Evolutionary conservation across 2,797 vertebrate genomes (phyloP).

Genomic region (Mustela erminea): DNA sequence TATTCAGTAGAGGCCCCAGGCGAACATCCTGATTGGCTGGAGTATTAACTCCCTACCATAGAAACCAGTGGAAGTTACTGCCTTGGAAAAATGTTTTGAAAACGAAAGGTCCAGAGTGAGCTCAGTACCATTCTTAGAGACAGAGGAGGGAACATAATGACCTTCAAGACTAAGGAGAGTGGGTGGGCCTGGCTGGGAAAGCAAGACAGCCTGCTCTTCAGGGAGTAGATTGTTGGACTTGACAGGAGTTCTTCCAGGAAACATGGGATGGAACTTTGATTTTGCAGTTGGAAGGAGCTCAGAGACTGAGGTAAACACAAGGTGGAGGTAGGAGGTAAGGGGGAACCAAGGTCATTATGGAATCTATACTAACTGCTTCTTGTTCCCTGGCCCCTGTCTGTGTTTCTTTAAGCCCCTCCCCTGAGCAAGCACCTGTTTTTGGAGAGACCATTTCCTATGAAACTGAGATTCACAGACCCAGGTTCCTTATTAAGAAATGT

Average conservation of each 20-base stretch:
- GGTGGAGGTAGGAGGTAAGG: neutral
- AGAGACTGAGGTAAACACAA: conserved; percentile 67
- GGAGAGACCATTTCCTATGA: conserved; percentile 71
- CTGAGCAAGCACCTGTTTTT: neutral
- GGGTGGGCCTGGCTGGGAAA: conserved; percentile 74
- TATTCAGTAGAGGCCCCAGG: neutral
- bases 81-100: conserved; percentile 43
- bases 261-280: conserved; percentile 76
- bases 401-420: conserved; percentile 63
- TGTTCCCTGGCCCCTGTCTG: conserved; percentile 34
- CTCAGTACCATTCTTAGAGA: conserved; percentile 39
- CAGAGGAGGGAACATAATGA: conserved; percentile 66
- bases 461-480: conserved; percentile 62
- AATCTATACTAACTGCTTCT: conserved; percentile 63
- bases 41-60: neutral
- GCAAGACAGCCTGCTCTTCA: conserved; percentile 66
- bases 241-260: conserved; percentile 77
- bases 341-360: conserved; percentile 17
- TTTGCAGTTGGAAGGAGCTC: conserved; percentile 79
- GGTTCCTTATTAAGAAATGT: conserved; percentile 65
- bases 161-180: conserved; percentile 41
- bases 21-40: neutral
- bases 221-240: conserved; percentile 76
- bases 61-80: conserved; percentile 30
- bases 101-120: conserved; percentile 53